Percentiles rank a stretch among this genome's conserved stretches.
These are phyloP conservation scores for Brachymystax lenok DNA, from an alignment of 2,797 vertebrate species.

Conservation along the genomic window DNA sequence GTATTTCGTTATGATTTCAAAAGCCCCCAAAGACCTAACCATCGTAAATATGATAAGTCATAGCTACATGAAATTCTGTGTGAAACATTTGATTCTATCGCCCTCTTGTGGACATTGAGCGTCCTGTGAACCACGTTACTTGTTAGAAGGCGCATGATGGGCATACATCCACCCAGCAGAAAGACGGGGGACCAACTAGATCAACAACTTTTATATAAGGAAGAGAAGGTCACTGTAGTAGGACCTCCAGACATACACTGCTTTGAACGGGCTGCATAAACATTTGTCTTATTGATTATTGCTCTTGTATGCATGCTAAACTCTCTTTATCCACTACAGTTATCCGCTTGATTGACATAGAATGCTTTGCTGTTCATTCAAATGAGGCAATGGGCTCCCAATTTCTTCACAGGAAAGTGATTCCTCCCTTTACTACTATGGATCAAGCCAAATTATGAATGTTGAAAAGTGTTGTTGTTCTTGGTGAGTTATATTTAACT, in stretches of 20 bases:
- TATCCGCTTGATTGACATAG: too few relatives aligned
- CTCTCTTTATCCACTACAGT: too few relatives aligned
- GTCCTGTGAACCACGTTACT: neutral
- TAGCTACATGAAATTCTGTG: neutral
- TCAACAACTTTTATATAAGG: too few relatives aligned
- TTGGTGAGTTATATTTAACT: neutral
- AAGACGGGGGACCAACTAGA: too few relatives aligned
- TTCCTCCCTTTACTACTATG: neutral
- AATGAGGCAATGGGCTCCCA: neutral
- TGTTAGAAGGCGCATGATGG: neutral
- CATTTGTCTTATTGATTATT: too few relatives aligned
- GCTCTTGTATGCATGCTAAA: too few relatives aligned
- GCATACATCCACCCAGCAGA: neutral
- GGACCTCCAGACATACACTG: too few relatives aligned
- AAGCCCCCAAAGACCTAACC: neutral
- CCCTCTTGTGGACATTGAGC: conserved; percentile 48
- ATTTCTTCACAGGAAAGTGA: neutral
- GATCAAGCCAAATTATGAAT: neutral
- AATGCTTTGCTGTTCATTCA: neutral
- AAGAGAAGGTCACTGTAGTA: too few relatives aligned
- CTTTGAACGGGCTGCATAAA: too few relatives aligned
- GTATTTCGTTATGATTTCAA: neutral
- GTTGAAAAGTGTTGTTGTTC: neutral
- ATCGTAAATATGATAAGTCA: neutral
- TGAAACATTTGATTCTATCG: conserved; percentile 14